Base-by-base conservation (phyloP, 1,140 invertebrate species). In the Drosophila athabasca region DNA sequence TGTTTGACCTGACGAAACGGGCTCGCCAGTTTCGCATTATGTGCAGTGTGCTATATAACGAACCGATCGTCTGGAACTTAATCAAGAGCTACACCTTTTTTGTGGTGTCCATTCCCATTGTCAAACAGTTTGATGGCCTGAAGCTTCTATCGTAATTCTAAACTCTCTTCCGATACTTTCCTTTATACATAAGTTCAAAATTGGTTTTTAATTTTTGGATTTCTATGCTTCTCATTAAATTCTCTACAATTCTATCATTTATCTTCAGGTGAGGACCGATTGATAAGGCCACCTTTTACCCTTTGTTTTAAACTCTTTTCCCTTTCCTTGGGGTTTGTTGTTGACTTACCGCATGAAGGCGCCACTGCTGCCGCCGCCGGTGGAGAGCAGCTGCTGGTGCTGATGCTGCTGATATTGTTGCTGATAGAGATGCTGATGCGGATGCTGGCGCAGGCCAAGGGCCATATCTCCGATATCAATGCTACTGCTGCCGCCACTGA, bases 381-480 rank as follows among this genome's bases (percentile, higher is more conserved):
- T 76, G 52, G 61, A 78, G 62, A 66, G 59, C 78, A 77, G 57
- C 62, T 81, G 76, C 49, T 76, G 51, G 13, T 78, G 72, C 22
- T 80, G 60, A 24, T 92, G 45, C 1, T 53, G 53, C 90, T 92
- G 67, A 88, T 92, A 46, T 74, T 69, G 50, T 84, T 92, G 75
- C 13, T 92, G 76, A 2, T 19, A 19, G 17, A 19, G 17, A 19
- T 69, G 77, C 9, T 70, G 76, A 8, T 79, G 76, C 15, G 80
- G 85, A 60, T 81, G 81, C 52, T 93, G 93, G 17, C 79, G 64
- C 67, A 87, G 45, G 39, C 82, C 79, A 64, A 88, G 83, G 61
- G 75, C 79, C 92, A 92, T 66, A 92, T 92, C 62, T 90, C 92
- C 81, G 60, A 85, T 80, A 57, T 87, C 88, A 45, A 87, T 76